phyloP scores from a whole-genome alignment of 2,888 invertebrate genomes.

The Napeogenes inachia region DNA sequence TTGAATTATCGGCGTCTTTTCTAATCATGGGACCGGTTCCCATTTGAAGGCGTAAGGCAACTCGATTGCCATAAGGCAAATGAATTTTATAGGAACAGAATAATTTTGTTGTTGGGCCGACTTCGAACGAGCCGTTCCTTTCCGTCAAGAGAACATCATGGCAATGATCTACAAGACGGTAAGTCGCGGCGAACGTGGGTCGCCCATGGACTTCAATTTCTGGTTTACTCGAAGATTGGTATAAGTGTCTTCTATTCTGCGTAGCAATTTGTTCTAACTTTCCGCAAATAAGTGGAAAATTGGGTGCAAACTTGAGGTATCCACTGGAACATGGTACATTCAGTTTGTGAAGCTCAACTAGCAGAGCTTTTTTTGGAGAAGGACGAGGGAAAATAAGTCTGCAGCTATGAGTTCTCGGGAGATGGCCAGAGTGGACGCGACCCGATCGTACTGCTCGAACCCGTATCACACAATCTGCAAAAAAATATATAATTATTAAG shows the following conservation, averaged over 20 bases:
- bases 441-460: conserved; percentile 62
- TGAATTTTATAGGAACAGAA: conserved; percentile 83
- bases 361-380: conserved; percentile 73
- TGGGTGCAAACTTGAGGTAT: conserved; percentile 77
- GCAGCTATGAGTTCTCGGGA: conserved; percentile 74
- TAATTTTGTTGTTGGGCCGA: conserved; percentile 77
- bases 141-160: conserved; percentile 81
- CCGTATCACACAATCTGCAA: conserved; percentile 80
- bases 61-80: conserved; percentile 83
- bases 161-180: conserved; percentile 83
- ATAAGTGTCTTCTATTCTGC: conserved; percentile 76
- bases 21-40: conserved; percentile 63
- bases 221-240: conserved; percentile 71
- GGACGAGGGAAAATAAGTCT: conserved; percentile 73
- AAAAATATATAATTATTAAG: conserved; percentile 35
- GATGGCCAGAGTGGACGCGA: conserved; percentile 72
- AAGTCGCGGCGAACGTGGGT: conserved; percentile 82
- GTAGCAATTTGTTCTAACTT: conserved; percentile 82
- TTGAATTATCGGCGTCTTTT: conserved; percentile 54
- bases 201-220: conserved; percentile 78
- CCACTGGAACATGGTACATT: conserved; percentile 83
- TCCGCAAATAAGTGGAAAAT: conserved; percentile 78
- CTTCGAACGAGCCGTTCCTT: conserved; percentile 81
- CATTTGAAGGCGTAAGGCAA: conserved; percentile 79
- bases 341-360: conserved; percentile 80